A percentile compares a stretch with the other conserved stretches of the same genome.
Conservation (phyloP, 2,797 vertebrate genomes). For the Tragopan temminckii region DNA sequence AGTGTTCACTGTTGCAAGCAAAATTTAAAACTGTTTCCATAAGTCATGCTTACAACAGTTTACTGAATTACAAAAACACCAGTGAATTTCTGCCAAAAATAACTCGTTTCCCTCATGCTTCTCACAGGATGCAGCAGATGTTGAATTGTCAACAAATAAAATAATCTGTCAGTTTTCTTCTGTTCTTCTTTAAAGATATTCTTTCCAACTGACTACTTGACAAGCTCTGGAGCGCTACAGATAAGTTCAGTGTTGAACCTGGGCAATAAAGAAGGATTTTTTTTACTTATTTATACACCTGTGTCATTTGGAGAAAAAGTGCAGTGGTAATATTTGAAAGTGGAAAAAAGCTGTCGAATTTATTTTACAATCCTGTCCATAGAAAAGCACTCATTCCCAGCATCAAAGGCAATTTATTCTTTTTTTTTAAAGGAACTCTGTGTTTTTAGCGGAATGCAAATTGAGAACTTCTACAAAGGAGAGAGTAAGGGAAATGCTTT, state of each 20-base stretch:
- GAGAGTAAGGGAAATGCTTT: not conserved
- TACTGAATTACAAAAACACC: not conserved
- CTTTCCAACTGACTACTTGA: not conserved
- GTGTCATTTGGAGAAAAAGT: not conserved
- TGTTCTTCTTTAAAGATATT: slow-evolving; percentile 1
- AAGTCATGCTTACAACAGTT: not conserved
- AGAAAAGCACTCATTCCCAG: not conserved
- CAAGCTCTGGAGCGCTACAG: not conserved
- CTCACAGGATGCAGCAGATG: not conserved
- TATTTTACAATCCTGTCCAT: not conserved
- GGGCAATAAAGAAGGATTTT: not conserved
- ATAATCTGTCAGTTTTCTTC: not conserved
- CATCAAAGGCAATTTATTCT: not conserved
- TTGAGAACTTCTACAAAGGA: not conserved
- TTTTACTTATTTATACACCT: not conserved
- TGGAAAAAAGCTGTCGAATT: not conserved
- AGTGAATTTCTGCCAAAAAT: not conserved
- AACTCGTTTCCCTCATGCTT: not conserved
- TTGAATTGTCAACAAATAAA: not conserved
- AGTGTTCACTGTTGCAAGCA: not conserved
- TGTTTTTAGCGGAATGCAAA: not conserved
- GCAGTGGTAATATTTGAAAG: not conserved
- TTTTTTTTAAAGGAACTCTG: not conserved
- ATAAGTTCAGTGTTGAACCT: not conserved
- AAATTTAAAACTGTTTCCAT: not conserved